Conservation (phyloP, 1,140 invertebrate genomes). For the Lepeophtheirus salmonis region DNA sequence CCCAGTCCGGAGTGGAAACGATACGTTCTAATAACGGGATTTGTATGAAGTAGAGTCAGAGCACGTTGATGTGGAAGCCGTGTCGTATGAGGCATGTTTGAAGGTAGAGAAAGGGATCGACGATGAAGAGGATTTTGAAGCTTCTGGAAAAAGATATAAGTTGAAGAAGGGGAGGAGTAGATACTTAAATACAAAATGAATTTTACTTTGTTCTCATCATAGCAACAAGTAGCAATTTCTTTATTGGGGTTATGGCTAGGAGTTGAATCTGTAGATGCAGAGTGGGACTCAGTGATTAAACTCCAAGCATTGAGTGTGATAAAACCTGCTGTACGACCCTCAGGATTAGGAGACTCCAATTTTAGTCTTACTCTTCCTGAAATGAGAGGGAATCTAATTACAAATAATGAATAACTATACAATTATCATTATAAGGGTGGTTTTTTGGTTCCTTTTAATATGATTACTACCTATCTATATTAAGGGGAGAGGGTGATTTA, state of each 20-base stretch:
- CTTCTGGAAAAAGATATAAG: no score
- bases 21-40: slow-evolving; percentile 59
- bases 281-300: slow-evolving; percentile 46
- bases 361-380: slow-evolving; percentile 19
- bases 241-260: slow-evolving; percentile 28
- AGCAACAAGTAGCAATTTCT: slow-evolving; percentile 6
- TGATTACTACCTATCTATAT: no score
- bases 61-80: slow-evolving; percentile 55
- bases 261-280: slow-evolving; percentile 47
- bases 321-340: slow-evolving; percentile 51
- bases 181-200: no score
- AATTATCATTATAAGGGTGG: background rate
- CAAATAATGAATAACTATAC: background rate
- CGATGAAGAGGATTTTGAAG: slow-evolving; percentile 41
- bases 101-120: slow-evolving; percentile 62
- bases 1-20: slow-evolving; percentile 73
- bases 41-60: slow-evolving; percentile 49
- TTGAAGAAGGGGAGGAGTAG: no score
- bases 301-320: slow-evolving; percentile 56
- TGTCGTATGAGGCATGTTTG: slow-evolving; percentile 52
- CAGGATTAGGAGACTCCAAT: slow-evolving; percentile 21
- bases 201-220: background rate
- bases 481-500: no score
- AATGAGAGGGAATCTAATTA: background rate
- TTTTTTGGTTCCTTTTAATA: background rate